Conservation (phyloP, 2,888 invertebrate species). For the Gryllus longicercus region DNA sequence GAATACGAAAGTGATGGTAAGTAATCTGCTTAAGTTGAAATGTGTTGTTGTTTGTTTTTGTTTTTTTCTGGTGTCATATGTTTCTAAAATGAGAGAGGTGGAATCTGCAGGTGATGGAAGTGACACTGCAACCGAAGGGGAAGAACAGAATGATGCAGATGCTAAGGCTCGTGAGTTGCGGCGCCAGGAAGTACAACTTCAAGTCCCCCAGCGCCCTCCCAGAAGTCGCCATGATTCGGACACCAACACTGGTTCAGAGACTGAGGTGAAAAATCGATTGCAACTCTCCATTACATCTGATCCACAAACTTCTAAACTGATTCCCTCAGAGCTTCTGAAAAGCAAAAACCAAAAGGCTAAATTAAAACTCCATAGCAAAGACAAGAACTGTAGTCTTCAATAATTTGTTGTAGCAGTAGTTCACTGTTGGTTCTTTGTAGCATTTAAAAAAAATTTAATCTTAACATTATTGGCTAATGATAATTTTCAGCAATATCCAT, state of each 20-base stretch:
- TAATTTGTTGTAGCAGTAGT: conserved; percentile 11
- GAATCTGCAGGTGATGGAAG: conserved; percentile 57
- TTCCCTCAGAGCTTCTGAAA: neutral
- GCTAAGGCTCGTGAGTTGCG: conserved; percentile 64
- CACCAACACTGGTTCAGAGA: conserved; percentile 63
- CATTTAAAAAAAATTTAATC: no score
- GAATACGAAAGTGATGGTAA: conserved; percentile 52
- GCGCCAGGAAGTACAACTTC: conserved; percentile 64
- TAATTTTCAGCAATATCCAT: no score
- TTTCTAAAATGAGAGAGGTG: neutral
- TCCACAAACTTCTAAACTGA: neutral
- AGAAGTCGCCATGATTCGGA: conserved; percentile 41
- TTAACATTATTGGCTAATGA: no score
- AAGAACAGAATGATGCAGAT: conserved; percentile 51
- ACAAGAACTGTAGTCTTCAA: conserved; percentile 30
- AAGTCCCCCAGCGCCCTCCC: conserved; percentile 52
- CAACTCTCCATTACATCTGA: neutral
- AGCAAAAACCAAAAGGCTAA: no score
- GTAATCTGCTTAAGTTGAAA: conserved; percentile 30
- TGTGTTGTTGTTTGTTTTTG: conserved; percentile 19
- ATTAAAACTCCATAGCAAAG: neutral
- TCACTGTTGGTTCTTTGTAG: no score
- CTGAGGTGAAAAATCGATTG: conserved; percentile 59
- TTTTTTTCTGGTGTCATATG: neutral
- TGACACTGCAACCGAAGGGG: conserved; percentile 71